These are phyloP conservation scores for Pheosia gnoma DNA, from an alignment of 2,888 invertebrate genomes.

Conservation along the genomic window DNA sequence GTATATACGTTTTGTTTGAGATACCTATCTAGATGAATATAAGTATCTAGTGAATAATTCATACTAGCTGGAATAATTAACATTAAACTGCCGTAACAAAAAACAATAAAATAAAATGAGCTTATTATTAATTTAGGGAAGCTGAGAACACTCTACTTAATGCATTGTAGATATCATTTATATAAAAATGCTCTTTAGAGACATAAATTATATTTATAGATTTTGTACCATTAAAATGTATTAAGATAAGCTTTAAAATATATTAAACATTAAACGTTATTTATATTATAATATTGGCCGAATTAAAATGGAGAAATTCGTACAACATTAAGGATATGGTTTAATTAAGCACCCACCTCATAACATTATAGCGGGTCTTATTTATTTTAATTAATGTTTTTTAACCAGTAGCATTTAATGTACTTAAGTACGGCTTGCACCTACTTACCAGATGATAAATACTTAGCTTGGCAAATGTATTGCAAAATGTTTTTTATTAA, in stretches of 20 bases:
- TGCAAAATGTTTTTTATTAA: neutral
- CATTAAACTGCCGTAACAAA: no score
- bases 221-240: no score
- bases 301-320: neutral
- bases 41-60: neutral
- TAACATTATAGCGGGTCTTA: neutral
- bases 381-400: constrained; percentile 2
- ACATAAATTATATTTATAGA: no score
- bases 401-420: neutral
- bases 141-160: no score
- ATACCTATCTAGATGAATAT: neutral
- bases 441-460: neutral
- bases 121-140: no score
- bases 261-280: neutral
- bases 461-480: neutral
- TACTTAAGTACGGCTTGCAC: neutral
- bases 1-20: neutral
- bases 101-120: no score
- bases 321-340: neutral
- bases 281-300: neutral
- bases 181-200: no score
- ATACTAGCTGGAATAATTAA: neutral
- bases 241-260: no score
- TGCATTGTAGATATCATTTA: no score
- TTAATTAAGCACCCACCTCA: neutral